Evolutionary conservation across 2,888 invertebrate genomes (phyloP).

Genomic region (Drosophila flavopinicola): DNA sequence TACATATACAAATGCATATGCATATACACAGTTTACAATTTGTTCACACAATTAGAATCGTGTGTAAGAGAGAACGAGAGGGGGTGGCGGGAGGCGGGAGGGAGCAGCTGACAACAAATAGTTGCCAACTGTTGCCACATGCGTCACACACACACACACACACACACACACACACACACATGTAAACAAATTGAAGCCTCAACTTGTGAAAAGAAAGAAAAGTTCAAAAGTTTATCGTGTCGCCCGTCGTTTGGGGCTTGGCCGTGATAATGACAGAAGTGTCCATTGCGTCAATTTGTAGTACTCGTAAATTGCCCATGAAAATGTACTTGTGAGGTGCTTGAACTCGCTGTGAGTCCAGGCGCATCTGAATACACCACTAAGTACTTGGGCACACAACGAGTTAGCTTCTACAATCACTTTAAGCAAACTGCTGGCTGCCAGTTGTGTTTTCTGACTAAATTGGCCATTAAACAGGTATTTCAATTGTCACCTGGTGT

Average conservation of each 20-base stretch:
- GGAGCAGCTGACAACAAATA: slow-evolving; percentile 11
- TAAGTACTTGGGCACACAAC: background rate
- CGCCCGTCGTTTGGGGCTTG: slow-evolving; percentile 56
- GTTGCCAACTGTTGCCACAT: slow-evolving; percentile 51
- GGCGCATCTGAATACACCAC: slow-evolving; percentile 1
- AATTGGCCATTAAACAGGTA: no score
- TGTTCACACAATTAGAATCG: slow-evolving; percentile 64
- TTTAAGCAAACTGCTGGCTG: no score
- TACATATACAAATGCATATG: slow-evolving; percentile 2
- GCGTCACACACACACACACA: slow-evolving; percentile 43
- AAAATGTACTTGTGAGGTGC: slow-evolving; percentile 47
- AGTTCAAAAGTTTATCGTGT: slow-evolving; percentile 77
- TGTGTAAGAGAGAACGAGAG: no score
- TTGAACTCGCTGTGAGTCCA: slow-evolving; percentile 50
- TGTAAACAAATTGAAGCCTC: slow-evolving; percentile 45
- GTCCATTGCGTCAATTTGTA: slow-evolving; percentile 57
- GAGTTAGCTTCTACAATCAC: no score
- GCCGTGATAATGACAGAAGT: slow-evolving; percentile 71
- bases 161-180: slow-evolving; percentile 1
- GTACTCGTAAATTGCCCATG: slow-evolving; percentile 62
- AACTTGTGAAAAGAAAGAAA: slow-evolving; percentile 28
- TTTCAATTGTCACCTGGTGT: no score
- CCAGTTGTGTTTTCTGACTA: no score
- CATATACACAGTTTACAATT: slow-evolving; percentile 35
- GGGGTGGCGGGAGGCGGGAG: background rate